phyloP scores from a whole-genome alignment of 2,113 vertebrate species.

The Hydropotes inermis region DNA sequence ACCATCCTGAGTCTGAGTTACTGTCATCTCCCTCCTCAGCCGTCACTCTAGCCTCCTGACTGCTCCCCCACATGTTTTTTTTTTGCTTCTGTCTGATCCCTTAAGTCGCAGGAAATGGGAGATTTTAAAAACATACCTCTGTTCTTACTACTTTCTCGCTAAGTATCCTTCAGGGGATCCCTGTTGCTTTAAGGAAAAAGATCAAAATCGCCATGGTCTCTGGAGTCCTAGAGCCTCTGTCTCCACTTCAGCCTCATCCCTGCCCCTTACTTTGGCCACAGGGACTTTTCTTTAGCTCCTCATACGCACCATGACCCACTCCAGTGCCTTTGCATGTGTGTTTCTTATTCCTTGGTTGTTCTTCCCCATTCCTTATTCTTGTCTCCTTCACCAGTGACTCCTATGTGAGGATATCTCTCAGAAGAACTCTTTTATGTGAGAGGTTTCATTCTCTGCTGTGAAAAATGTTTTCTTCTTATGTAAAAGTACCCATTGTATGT shows the following conservation, averaged over 20 bases:
- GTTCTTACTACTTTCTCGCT: not conserved
- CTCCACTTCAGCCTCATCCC: not conserved
- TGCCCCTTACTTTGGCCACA: accelerated
- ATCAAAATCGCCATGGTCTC: not conserved
- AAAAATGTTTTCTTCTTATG: constrained; percentile 6
- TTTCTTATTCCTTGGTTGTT: not conserved
- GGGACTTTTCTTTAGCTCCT: not conserved
- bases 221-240: not conserved
- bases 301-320: too few species aligned
- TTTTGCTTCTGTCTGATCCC: not conserved
- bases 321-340: not conserved
- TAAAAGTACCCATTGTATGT: not conserved
- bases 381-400: not conserved
- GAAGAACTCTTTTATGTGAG: not conserved
- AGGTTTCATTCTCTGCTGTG: not conserved
- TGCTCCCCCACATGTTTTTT: not conserved
- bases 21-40: not conserved
- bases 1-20: not conserved
- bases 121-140: not conserved
- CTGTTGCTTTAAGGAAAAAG: not conserved
- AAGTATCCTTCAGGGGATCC: not conserved
- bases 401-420: not conserved
- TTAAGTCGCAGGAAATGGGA: not conserved
- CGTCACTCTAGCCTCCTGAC: not conserved
- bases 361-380: not conserved